Evolutionary conservation across 2,797 vertebrate species (phyloP), one percentile per base, ranked within the genome.

Genomic region (Xiphorhynchus erythropygius): DNA sequence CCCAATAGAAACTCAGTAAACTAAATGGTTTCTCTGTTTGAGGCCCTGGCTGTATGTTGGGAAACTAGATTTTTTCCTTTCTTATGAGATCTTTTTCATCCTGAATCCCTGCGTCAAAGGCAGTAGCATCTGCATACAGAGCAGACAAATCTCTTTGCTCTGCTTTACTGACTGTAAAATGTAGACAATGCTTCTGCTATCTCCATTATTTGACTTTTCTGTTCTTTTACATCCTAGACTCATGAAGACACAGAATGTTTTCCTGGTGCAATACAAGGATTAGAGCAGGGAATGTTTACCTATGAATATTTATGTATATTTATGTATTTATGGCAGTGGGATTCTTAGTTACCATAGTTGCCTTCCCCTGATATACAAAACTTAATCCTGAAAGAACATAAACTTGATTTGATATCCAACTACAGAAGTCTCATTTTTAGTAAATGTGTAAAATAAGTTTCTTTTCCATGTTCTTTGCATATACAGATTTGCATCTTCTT

Each of bases 11-110:
- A 6, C 33, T 33, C 49, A 68, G 49, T 80, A 44, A 86, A 69
- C 37, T 90, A 78, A 95, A 96, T 78, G 30, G 27, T 53, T 84
- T 11, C 23, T 81, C 10, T 94, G 39, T 93, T 87, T 91, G 46
- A 78, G 69, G 22, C 11, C 6, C 50, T 41, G 65, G 2, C 33
- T 71, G 21, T 53, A 39, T 5, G 4, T 47, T 84, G 33, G 32
- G 28, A 77, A 87, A 75, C 11, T 89, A 91, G 22, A 4, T 69
- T 93, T 92, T 64, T 68, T 68, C 68, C 15, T 84, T 87, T 71
- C 42, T 46, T 64, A 15, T 64, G 62, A 91, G 41, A 42, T 71
- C 90, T 90, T 57, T 93, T 94, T 86, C 59, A 64, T 15, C 44
- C 76, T 88, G 42, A 90, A 75, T 88, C 22, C 13, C 27, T 21